Evolutionary conservation across 2,888 invertebrate species (phyloP).

Genomic region (Synergus japonicus): DNA sequence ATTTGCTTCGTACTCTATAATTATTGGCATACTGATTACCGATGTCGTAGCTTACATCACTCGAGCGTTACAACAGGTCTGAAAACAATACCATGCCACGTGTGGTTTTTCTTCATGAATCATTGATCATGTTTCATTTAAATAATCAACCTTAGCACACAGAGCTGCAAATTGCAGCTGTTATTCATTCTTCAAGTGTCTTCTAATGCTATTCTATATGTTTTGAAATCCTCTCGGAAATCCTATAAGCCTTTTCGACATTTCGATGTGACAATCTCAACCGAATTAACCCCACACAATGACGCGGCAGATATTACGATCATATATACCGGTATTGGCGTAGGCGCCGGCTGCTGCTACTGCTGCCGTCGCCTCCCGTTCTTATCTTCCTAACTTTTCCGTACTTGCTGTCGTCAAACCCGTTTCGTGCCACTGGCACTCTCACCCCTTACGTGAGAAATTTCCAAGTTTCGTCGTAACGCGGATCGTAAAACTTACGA

Average conservation of each 20-base stretch:
- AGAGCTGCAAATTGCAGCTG: not conserved
- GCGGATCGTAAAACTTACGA: slow-evolving; percentile 68
- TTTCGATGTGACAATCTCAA: not conserved
- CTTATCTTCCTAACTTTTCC: slow-evolving; percentile 39
- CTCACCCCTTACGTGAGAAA: slow-evolving; percentile 64
- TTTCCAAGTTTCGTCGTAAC: slow-evolving; percentile 66
- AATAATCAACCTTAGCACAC: not conserved
- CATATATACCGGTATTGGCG: not conserved
- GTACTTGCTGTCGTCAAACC: slow-evolving; percentile 32
- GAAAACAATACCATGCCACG: slow-evolving; percentile 27
- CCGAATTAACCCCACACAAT: not conserved
- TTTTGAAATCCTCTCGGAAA: not conserved
- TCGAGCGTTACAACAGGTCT: slow-evolving; percentile 26
- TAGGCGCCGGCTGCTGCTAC: slow-evolving; percentile 30
- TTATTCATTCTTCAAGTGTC: not conserved
- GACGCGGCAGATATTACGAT: not conserved
- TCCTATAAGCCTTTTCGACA: not conserved
- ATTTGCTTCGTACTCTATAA: not conserved
- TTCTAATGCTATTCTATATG: not conserved
- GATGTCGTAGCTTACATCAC: slow-evolving; percentile 20
- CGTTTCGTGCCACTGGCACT: slow-evolving; percentile 33
- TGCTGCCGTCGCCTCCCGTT: slow-evolving; percentile 30
- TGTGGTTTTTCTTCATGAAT: slow-evolving; percentile 30
- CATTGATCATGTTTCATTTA: slow-evolving; percentile 21
- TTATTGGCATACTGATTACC: not conserved